phyloP scores from a whole-genome alignment of 2,113 vertebrate species.

The Morone saxatilis region DNA sequence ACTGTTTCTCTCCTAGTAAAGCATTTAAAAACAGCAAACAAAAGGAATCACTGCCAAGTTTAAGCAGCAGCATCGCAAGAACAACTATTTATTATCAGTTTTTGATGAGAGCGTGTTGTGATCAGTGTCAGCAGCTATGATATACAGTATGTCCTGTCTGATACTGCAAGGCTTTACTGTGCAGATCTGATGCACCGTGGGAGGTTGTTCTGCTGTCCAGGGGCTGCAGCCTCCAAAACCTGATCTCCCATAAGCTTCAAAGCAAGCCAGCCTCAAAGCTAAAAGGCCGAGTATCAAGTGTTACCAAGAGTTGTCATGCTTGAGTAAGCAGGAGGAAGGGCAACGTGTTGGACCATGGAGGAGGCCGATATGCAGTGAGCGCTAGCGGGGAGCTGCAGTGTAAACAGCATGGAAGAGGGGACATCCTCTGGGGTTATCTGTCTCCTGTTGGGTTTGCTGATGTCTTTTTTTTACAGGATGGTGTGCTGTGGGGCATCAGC shows the following conservation, averaged over 20 bases:
- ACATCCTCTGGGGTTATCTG: not conserved
- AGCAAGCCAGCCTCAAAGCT: conserved; percentile 17
- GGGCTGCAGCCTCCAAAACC: conserved; percentile 39
- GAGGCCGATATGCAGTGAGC: not conserved
- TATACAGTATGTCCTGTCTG: not conserved
- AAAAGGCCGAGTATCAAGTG: not conserved
- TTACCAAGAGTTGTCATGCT: conserved; percentile 15
- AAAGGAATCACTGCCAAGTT: not conserved
- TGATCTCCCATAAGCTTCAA: conserved; percentile 51
- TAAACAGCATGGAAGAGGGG: not conserved
- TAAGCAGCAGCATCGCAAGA: too few species aligned
- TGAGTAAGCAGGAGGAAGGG: conserved; percentile 19
- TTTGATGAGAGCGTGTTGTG: not conserved
- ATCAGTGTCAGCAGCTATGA: not conserved
- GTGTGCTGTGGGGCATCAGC: not conserved
- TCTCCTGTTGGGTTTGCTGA: conserved; percentile 7
- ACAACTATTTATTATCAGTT: not conserved
- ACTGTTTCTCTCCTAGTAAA: not conserved
- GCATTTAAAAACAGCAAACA: not conserved
- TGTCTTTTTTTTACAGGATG: conserved; percentile 24
- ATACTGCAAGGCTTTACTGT: not conserved
- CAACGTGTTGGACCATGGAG: conserved; percentile 5
- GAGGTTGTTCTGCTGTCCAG: conserved; percentile 35
- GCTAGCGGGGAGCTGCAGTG: conserved; percentile 1
- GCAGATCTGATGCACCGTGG: conserved; percentile 24